Conservation (phyloP, 2,113 vertebrate species). For the Mesembrinibis cayennensis region DNA sequence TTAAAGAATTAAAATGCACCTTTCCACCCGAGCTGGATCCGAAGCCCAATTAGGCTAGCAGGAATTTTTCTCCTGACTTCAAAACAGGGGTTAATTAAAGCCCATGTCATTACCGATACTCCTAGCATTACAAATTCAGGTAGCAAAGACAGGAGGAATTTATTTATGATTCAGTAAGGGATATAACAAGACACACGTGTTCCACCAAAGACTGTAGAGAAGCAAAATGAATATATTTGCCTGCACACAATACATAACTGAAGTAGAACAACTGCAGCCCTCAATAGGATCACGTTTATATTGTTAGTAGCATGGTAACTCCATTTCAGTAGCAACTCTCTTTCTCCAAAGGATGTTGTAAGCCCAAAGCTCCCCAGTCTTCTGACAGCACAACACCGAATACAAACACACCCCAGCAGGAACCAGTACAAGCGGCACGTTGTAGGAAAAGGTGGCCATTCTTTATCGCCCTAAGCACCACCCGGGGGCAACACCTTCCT, state of each 20-base stretch:
- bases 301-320: background rate
- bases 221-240: background rate
- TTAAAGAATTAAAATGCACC: background rate
- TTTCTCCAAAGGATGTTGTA: background rate
- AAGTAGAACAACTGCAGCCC: background rate
- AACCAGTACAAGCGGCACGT: background rate
- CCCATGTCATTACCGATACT: fast-evolving
- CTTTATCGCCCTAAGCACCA: background rate
- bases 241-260: background rate
- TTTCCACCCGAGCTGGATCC: background rate
- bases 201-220: background rate
- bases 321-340: background rate
- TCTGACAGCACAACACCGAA: fast-evolving
- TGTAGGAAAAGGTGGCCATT: background rate
- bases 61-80: background rate
- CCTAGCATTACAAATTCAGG: background rate
- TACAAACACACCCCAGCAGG: background rate
- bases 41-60: background rate
- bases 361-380: background rate
- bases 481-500: background rate
- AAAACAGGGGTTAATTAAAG: background rate
- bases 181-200: background rate
- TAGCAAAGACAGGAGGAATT: background rate
- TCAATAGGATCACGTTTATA: fast-evolving
- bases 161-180: background rate